Percentiles rank a stretch among this genome's conserved stretches.
Evolutionary conservation across 2,113 vertebrate genomes (phyloP).

Genomic region (Sturnus vulgaris): DNA sequence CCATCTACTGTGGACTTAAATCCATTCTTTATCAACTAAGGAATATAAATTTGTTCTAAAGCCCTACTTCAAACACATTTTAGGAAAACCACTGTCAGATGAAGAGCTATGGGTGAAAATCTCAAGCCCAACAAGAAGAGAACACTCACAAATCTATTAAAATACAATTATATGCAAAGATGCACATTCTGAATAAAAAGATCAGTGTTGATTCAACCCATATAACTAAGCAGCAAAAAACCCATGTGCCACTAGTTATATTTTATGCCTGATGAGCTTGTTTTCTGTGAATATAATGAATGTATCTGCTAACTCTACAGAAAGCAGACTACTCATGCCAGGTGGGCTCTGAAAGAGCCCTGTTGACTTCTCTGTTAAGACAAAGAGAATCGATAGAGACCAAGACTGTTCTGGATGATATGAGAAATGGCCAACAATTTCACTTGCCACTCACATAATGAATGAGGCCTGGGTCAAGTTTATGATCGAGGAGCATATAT

Average conservation of each 20-base stretch:
- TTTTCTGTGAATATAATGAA: background rate
- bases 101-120: background rate
- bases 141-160: background rate
- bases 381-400: background rate
- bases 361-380: background rate
- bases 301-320: background rate
- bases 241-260: background rate
- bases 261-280: background rate
- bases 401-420: background rate
- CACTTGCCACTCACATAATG: constrained; percentile 31
- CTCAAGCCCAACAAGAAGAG: background rate
- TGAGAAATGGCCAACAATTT: constrained; percentile 49
- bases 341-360: background rate
- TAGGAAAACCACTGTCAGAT: background rate
- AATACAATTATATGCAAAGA: background rate
- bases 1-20: background rate
- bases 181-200: background rate
- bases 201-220: background rate
- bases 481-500: background rate
- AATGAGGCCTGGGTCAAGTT: constrained; percentile 21
- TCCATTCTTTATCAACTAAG: background rate
- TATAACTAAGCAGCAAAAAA: background rate
- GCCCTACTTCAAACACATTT: background rate
- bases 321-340: background rate
- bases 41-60: background rate